Evolutionary conservation across 2,888 invertebrate genomes (phyloP).

Genomic region (Trachelus stipa): DNA sequence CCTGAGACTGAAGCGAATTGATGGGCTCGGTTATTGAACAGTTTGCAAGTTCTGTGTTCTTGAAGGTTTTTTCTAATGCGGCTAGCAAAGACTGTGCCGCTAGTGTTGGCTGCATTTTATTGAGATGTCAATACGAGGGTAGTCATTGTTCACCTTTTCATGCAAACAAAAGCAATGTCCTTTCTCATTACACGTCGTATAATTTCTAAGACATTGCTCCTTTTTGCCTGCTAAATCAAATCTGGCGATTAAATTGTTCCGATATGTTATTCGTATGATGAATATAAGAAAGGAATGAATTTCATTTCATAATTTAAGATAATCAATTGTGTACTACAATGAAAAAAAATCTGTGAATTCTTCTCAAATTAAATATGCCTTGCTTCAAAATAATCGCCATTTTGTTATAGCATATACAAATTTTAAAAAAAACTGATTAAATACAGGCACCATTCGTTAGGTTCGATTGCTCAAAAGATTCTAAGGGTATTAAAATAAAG

Average conservation of each 20-base stretch:
- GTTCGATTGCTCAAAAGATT: not conserved
- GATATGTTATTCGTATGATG: not conserved
- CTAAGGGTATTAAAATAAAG: not conserved
- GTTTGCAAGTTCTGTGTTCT: constrained; percentile 57
- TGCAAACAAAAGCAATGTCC: not conserved
- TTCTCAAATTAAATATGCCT: not conserved
- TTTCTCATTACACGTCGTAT: not conserved
- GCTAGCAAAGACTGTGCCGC: constrained; percentile 54
- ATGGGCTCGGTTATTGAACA: constrained; percentile 51
- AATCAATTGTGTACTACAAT: not conserved
- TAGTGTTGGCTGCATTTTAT: constrained; percentile 53
- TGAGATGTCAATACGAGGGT: constrained; percentile 18
- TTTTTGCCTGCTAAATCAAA: not conserved
- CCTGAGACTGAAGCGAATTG: constrained; percentile 47
- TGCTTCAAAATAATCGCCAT: not conserved
- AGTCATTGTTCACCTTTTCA: not conserved
- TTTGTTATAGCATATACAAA: not conserved
- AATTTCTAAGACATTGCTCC: not conserved
- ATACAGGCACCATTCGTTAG: too few relatives aligned
- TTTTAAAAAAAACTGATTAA: not conserved
- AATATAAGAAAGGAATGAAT: not conserved
- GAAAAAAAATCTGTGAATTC: not conserved
- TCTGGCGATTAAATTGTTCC: not conserved
- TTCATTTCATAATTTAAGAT: not conserved
- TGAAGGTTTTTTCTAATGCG: constrained; percentile 57